Conservation (phyloP, 2,888 invertebrate genomes). For the Leptopilina syphax region DNA sequence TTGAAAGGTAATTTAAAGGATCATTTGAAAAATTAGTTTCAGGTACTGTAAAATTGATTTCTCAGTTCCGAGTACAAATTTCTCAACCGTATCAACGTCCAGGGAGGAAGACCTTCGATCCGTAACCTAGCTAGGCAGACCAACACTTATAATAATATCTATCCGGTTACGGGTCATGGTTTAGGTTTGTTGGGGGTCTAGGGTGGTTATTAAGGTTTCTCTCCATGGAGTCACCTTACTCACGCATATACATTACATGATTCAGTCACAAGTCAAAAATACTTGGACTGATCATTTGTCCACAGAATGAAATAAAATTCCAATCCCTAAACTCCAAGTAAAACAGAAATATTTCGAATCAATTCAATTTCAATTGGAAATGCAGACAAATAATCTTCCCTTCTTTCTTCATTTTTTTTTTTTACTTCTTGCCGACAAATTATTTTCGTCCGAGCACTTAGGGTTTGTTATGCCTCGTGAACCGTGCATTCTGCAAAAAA, state of each 20-base stretch:
- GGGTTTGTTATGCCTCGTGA: conserved; percentile 14
- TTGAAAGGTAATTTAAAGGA: conserved; percentile 5
- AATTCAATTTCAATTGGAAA: not conserved
- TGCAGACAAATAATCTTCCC: not conserved
- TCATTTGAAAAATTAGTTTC: conserved; percentile 49
- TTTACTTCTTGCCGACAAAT: not conserved
- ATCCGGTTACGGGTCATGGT: conserved; percentile 40
- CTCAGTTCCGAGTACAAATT: conserved; percentile 25
- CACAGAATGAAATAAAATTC: not conserved
- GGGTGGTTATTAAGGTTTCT: conserved; percentile 69
- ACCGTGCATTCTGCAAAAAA: conserved; percentile 5
- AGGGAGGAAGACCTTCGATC: conserved; percentile 40
- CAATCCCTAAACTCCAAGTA: not conserved
- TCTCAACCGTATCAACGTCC: conserved; percentile 32
- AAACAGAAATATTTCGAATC: not conserved
- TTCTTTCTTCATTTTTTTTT: not conserved
- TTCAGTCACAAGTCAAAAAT: conserved; percentile 25
- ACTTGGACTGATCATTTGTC: conserved; percentile 22
- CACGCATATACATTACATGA: conserved; percentile 36
- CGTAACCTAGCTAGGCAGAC: conserved; percentile 38
- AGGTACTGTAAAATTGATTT: conserved; percentile 30
- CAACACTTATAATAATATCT: conserved; percentile 41
- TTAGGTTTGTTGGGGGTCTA: conserved; percentile 57
- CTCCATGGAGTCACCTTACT: conserved; percentile 61
- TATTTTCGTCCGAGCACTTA: not conserved